Base-by-base conservation (phyloP, 2,888 invertebrate genomes). In the Taenaris catops region DNA sequence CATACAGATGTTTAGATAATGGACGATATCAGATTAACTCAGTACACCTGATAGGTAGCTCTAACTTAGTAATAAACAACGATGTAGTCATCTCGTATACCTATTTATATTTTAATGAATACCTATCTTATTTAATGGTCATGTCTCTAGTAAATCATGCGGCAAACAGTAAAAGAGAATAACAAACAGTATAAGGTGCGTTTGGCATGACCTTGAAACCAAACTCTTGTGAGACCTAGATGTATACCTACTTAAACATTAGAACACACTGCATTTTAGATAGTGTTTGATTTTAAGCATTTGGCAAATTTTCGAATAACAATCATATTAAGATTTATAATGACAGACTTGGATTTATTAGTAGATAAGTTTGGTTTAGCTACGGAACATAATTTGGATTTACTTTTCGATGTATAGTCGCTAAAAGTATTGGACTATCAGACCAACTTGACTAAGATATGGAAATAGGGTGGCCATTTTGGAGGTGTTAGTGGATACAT, bases 121-220 rank as follows among this genome's bases (percentile, higher is more conserved):
- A 34, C 31, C 23, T 34, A 24, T 7, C 27, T 23, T 17, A 34
- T 42, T 26, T 27, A 32, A 42, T 25, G 32, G 25, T 36, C 29
- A 33, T 28, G 32, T 43, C 21, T 36, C 18, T 24, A 28, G 20
- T 25, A 28, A 43, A 39, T 40, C 29, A 23, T 34, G 8, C 20
- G 12, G 9, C 11, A 16, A 14, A 3, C n/a, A 3, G 19, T 33
- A 26, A 36, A 27, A 25, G 7, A 19, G 19, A 34, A 33, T 33
- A 29, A 37, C 35, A 32, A 41, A 41, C 7, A 31, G 8, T 26
- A 34, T 8, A 19, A 28, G 6, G 8, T 27, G 8, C 6, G 26
- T 10, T 17, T 2, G 4, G 4, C 28, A n/a, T 28, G 45, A 37
- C 47, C 47, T 29, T 45, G 40, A 38, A 34, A 34, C 25, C 31